Base-by-base conservation (phyloP, 2,888 invertebrate species). In the Therioaphis trifolii region DNA sequence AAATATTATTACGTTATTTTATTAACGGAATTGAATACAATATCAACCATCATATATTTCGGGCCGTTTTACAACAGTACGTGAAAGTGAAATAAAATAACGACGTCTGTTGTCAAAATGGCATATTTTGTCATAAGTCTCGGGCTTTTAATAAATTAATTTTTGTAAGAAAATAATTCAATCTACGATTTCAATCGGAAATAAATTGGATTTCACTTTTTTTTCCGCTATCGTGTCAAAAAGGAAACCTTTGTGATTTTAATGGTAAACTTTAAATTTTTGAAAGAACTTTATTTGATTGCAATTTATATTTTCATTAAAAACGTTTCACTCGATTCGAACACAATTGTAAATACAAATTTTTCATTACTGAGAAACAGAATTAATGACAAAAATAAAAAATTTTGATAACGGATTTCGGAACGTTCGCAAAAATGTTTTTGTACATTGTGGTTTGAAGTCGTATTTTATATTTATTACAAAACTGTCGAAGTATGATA, bases 151-250 rank as follows among this genome's bases (percentile, higher is more conserved):
- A 52, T 52, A 76, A 75, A 76, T 63, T 63, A 76, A 63, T 29
- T 18, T 46, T 46, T 27, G 15, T 52, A 35, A 63, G 66, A 46
- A 63, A 63, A 77, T 49, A 63, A 63, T 1, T 77, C 35, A 18
- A 24, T 52, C 21, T 7, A 24, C 29, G 11, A 66, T 46, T 35
- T 68, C 49, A 24, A 52, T 52, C 52, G 52, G 12, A 52, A 68
- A 52, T 49, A 61, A 77, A 77, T 77, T 49, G 49, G 0, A 43
- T 77, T 77, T 76, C 21, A 49, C 18, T 2, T 77, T 29, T 63
- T 15, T 0, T 14, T 77, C 21, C 21, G 18, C 29, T 21, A 21
- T 29, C 49, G 35, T 49, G 66, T 63, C 49, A 35, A 46, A 46
- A 29, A 76, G 1, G 35, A 49, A 63, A 66, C 35, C 35, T 52